A percentile compares a stretch with the other conserved stretches of the same genome.
Evolutionary conservation across 1,140 invertebrate species (phyloP).

Genomic region (Aphaenogaster floridana): DNA sequence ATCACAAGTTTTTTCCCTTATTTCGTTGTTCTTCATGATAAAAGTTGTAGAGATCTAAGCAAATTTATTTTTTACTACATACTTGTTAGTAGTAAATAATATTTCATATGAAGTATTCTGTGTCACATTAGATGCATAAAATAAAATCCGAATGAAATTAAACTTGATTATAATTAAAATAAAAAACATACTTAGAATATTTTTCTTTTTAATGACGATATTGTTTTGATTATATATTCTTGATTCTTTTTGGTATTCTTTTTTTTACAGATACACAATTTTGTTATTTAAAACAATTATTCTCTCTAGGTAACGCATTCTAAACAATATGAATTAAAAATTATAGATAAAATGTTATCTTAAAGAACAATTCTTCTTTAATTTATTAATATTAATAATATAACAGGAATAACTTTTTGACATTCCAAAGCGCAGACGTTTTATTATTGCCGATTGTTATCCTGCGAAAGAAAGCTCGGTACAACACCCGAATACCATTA

Average conservation of each 20-base stretch:
- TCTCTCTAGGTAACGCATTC: background rate
- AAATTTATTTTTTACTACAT: background rate
- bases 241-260: background rate
- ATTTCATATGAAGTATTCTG: background rate
- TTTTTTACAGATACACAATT: background rate
- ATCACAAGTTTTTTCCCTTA: background rate
- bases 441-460: background rate
- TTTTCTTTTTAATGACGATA: background rate
- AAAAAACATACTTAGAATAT: background rate
- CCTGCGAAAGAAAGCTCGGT: background rate
- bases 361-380: background rate
- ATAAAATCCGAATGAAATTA: background rate
- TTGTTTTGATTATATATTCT: background rate
- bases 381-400: background rate
- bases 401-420: background rate
- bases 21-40: background rate
- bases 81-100: background rate
- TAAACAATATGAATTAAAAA: background rate
- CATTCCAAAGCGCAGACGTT: background rate
- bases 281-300: background rate
- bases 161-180: background rate
- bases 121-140: background rate
- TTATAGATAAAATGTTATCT: background rate
- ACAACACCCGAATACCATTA: background rate
- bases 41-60: background rate